Conservation (phyloP, 2,113 vertebrate genomes). For the Dicerorhinus sumatrensis region DNA sequence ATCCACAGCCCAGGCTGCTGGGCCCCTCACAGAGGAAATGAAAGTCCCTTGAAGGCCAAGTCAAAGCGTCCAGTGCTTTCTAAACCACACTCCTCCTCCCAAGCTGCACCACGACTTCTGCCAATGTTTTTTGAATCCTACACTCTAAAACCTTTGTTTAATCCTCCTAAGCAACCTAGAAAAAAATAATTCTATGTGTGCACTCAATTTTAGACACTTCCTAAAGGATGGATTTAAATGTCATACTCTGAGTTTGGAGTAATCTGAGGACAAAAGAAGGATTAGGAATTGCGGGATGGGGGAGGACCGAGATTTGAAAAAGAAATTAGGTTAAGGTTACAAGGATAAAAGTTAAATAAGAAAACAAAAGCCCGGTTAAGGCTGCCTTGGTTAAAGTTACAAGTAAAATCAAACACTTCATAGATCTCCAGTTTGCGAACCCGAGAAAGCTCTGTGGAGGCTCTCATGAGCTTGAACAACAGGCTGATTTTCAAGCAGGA, state of each 20-base stretch:
- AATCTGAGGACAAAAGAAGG: constrained; percentile 66
- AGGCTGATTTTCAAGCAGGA: constrained; percentile 84
- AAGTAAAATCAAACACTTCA: constrained; percentile 77
- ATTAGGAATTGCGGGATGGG: constrained; percentile 30
- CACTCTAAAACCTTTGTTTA: constrained; percentile 21
- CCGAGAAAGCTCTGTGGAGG: constrained; percentile 77
- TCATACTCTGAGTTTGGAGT: constrained; percentile 16
- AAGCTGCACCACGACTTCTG: not conserved
- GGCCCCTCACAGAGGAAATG: constrained; percentile 30
- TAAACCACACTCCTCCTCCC: not conserved
- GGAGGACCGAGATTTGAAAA: constrained; percentile 16
- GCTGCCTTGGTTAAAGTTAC: constrained; percentile 55
- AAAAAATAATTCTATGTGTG: not conserved
- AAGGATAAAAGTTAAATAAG: constrained; percentile 63
- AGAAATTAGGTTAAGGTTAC: constrained; percentile 55
- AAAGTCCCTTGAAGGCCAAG: constrained; percentile 14
- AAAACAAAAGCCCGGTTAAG: constrained; percentile 65
- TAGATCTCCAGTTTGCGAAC: constrained; percentile 79
- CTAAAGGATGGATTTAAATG: constrained; percentile 54
- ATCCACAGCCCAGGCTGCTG: not conserved
- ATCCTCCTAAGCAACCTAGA: not conserved
- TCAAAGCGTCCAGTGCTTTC: not conserved
- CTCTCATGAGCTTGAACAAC: constrained; percentile 75
- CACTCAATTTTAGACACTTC: constrained; percentile 17
- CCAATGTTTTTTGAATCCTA: not conserved